A percentile compares a stretch with the other conserved stretches of the same genome.
These are phyloP conservation scores for Aspiorhynchus laticeps DNA, from an alignment of 2,113 vertebrate species.

Conservation along the genomic window DNA sequence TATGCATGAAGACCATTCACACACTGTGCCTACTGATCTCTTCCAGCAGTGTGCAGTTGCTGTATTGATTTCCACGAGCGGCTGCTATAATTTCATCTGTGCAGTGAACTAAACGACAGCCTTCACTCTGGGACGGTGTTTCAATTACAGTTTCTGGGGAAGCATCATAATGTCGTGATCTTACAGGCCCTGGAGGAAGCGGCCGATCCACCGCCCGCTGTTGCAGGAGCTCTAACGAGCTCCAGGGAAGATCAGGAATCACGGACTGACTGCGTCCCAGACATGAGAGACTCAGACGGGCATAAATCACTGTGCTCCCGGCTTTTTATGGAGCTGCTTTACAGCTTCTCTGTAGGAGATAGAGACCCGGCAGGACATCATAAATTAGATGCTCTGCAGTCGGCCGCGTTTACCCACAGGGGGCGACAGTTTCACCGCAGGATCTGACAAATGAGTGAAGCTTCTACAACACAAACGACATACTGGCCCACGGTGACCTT, in stretches of 20 bases:
- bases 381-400: slow-evolving; percentile 46
- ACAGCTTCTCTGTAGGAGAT: slow-evolving; percentile 39
- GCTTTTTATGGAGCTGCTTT: slow-evolving; percentile 48
- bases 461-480: not conserved
- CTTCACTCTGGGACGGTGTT: slow-evolving; percentile 4
- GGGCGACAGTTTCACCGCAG: slow-evolving; percentile 36
- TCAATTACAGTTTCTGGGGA: slow-evolving; percentile 1
- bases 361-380: slow-evolving; percentile 43
- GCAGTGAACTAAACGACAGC: not conserved
- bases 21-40: not conserved
- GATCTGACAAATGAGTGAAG: not conserved
- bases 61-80: not conserved
- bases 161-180: not conserved
- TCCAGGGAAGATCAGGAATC: slow-evolving; percentile 24
- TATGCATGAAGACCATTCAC: not conserved
- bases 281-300: slow-evolving; percentile 30
- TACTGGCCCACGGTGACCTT: not conserved
- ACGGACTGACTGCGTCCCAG: slow-evolving; percentile 27
- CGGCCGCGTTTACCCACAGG: not conserved
- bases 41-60: not conserved
- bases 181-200: not conserved
- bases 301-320: slow-evolving; percentile 51
- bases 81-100: not conserved
- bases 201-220: not conserved
- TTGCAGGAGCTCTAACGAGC: slow-evolving; percentile 13